Evolutionary conservation across 2,888 invertebrate species (phyloP), one percentile per base, ranked within the genome.

Genomic region (Mycalesis mineus): DNA sequence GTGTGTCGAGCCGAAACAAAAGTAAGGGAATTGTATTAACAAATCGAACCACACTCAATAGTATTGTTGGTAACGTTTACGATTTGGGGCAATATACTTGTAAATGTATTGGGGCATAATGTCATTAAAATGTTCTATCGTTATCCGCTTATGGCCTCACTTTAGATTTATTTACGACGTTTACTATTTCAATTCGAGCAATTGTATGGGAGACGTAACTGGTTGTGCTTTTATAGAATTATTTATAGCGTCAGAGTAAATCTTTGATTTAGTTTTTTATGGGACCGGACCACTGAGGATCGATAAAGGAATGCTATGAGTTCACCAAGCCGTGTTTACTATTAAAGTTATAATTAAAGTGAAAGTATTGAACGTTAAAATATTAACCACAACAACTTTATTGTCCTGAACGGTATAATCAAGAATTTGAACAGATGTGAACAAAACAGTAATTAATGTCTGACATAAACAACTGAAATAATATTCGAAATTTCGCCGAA

Each of bases 111-210:
- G 73, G 74, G 68, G 71, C 73, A 75, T 77, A 66, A 70, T 73
- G 71, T 79, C 78, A 77, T 80, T 78, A 78, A 82, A 79, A 74
- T 77, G 75, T 74, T 77, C 74, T 68, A 75, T 75, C 72, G 75
- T 74, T 69, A 69, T 69, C 69, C 64, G 64, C 62, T 68, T 68
- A 71, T 70, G 65, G 70, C 64, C 64, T n/a, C 63, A 61, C 65
- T 70, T 72, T 68, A 71, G 78, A 78, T 77, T 77, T 78, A 78
- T 82, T 81, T 81, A 82, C 69, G 71, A 69, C 66, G 58, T 65
- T 60, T 64, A 64, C 64, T 68, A 69, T 72, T 71, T 68, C 68
- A 62, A 69, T 68, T 72, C 66, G 61, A 56, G 61, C 64, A 65
- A 72, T 73, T 65, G 68, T 67, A 65, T 62, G 52, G 39, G 52